phyloP scores from a whole-genome alignment of 2,113 vertebrate species.

The Lates calcarifer region DNA sequence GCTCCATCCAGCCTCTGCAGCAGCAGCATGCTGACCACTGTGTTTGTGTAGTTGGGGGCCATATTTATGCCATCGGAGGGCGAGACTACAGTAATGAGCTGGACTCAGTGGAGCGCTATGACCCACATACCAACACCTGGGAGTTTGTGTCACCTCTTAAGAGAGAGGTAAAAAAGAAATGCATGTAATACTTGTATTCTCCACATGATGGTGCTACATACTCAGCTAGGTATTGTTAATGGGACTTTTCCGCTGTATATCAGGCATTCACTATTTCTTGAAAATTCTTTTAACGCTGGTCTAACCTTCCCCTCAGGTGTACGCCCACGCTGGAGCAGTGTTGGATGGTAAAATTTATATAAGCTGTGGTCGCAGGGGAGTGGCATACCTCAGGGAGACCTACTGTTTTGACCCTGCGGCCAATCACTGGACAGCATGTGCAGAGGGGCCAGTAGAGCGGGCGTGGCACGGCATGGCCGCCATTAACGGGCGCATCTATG shows the following conservation, averaged over 20 bases:
- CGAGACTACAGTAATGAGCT: constrained; percentile 94
- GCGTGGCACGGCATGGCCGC: constrained; percentile 96
- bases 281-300: not conserved
- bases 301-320: constrained; percentile 85
- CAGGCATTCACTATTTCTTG: not conserved
- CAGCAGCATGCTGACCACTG: constrained; percentile 94
- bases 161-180: constrained; percentile 85
- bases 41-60: constrained; percentile 89
- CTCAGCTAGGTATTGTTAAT: not conserved
- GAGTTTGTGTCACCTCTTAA: constrained; percentile 90
- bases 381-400: constrained; percentile 91
- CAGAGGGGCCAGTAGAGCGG: constrained; percentile 89
- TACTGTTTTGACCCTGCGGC: constrained; percentile 90
- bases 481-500: constrained; percentile 87
- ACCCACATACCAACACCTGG: constrained; percentile 94
- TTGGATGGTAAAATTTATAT: constrained; percentile 93
- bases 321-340: constrained; percentile 91
- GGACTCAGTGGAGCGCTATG: constrained; percentile 93
- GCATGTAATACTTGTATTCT: constrained; percentile 6
- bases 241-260: not conserved
- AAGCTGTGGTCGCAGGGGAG: constrained; percentile 91
- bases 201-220: constrained; percentile 59
- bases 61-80: constrained; percentile 94
- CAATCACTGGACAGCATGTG: constrained; percentile 87
- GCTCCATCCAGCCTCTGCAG: constrained; percentile 91